Evolutionary conservation across 1,140 invertebrate genomes (phyloP).

Genomic region (Vanessa atalanta): DNA sequence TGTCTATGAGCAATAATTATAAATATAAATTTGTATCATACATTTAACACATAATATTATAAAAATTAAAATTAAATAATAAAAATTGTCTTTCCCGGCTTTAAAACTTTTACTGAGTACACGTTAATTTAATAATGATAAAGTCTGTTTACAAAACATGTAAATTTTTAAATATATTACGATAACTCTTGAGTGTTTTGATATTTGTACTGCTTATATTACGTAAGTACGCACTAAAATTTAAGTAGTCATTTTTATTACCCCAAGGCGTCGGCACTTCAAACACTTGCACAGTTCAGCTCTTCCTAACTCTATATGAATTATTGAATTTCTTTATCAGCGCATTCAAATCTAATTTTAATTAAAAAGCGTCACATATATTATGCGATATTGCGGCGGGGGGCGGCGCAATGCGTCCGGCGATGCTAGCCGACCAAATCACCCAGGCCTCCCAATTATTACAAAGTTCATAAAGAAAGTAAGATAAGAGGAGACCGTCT

Average conservation of each 20-base stretch:
- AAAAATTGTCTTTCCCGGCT: no score
- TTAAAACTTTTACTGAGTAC: no score
- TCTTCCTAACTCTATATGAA: slow-evolving; percentile 61
- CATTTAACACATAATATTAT: no score
- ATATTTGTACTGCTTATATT: neutral
- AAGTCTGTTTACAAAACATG: no score
- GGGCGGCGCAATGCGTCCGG: slow-evolving; percentile 64
- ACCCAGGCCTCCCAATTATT: slow-evolving; percentile 49
- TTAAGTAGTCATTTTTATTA: slow-evolving; percentile 10
- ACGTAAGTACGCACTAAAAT: slow-evolving; percentile 1
- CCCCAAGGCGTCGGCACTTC: slow-evolving; percentile 35
- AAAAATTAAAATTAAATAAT: no score
- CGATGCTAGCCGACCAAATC: slow-evolving; percentile 49
- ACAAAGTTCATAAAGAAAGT: slow-evolving; percentile 33
- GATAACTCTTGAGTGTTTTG: slow-evolving; percentile 2
- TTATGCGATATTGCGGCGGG: slow-evolving; percentile 73
- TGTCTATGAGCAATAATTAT: neutral
- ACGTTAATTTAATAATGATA: no score
- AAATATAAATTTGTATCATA: neutral
- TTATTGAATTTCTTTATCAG: slow-evolving; percentile 76
- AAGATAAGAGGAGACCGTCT: slow-evolving; percentile 46
- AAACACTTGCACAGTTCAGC: slow-evolving; percentile 36
- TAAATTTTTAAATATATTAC: neutral
- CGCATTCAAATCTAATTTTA: slow-evolving; percentile 74
- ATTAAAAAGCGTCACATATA: slow-evolving; percentile 79